Evolutionary conservation across 2,888 invertebrate genomes (phyloP), one percentile per base, ranked within the genome.

Genomic region (Teleiodes luculella): DNA sequence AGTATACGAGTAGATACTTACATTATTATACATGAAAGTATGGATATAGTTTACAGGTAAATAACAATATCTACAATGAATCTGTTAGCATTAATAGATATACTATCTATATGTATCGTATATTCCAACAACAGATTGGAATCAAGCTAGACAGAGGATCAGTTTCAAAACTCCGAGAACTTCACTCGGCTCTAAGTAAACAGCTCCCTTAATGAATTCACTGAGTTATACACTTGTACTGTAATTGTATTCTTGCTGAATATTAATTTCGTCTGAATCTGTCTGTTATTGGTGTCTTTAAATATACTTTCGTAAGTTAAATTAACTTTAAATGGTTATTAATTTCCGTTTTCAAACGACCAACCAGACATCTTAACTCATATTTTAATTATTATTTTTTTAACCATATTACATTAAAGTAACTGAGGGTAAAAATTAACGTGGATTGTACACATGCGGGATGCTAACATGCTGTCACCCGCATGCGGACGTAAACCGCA

Each of bases 131-230:
- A 4, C 24, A 24, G 24, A 24, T 3, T 35, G n/a, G 20, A 64
- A 65, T 62, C 60, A 61, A 62, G 57, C 55, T 57, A 24, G 24
- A 55, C 57, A 57, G 33, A 24, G 24, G 74, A 76, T 78, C 74
- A 68, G 68, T 71, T 71, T 58, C 59, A 62, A 54, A 70, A 75
- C 70, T 71, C 70, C 35, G 50, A 47, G 36, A 62, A 67, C 70
- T 74, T 66, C 63, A 64, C 66, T 67, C 62, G 62, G 65, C 46
- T 56, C 54, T 64, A 43, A 45, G 54, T 63, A 67, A 72, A 74
- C 67, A 72, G 67, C 71, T 69, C 57, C 62, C 67, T 65, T 72
- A 72, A 78, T 76, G 66, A 74, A 72, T 76, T 77, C 74, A 70
- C 67, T 65, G 64, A 62, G 67, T 47, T 47, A 46, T 46, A 33